Percentiles rank a stretch among this genome's conserved stretches.
These are phyloP conservation scores for Brenthis daphne DNA, from an alignment of 2,888 invertebrate species.

Conservation along the genomic window DNA sequence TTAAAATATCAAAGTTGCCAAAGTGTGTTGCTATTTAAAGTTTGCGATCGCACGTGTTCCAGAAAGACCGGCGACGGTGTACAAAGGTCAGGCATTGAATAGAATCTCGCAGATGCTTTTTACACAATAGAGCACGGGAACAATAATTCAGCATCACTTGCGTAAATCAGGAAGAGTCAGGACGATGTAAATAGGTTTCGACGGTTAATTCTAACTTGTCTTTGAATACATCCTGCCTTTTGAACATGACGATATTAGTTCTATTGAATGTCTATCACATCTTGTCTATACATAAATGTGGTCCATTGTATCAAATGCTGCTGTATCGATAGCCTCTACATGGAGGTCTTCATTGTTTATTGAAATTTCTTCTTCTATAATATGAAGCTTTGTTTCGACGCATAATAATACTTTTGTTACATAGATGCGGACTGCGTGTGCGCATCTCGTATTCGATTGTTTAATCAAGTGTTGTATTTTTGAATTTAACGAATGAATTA, in stretches of 20 bases:
- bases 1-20: slow-evolving; percentile 53
- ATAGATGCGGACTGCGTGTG: slow-evolving; percentile 22
- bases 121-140: slow-evolving; percentile 57
- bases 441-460: slow-evolving; percentile 28
- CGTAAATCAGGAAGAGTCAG: slow-evolving; percentile 36
- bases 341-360: slow-evolving; percentile 57
- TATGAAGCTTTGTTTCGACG: slow-evolving; percentile 34
- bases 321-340: slow-evolving; percentile 52
- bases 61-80: slow-evolving; percentile 43
- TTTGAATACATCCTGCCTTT: slow-evolving; percentile 28
- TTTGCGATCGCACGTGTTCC: slow-evolving; percentile 62
- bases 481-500: slow-evolving; percentile 17
- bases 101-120: slow-evolving; percentile 66
- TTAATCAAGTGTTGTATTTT: slow-evolving; percentile 30
- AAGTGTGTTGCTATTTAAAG: slow-evolving; percentile 43
- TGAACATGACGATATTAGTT: slow-evolving; percentile 23
- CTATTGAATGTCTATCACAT: slow-evolving; percentile 29
- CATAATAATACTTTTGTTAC: slow-evolving; percentile 27
- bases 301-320: slow-evolving; percentile 41
- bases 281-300: slow-evolving; percentile 18
- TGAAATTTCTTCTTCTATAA: slow-evolving; percentile 36
- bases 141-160: slow-evolving; percentile 47
- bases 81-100: slow-evolving; percentile 71
- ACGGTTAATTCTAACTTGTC: slow-evolving; percentile 25
- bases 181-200: slow-evolving; percentile 37